Evolutionary conservation across 2,113 vertebrate genomes (phyloP), one percentile per base, ranked within the genome.

Genomic region (Terrapene triunguis): DNA sequence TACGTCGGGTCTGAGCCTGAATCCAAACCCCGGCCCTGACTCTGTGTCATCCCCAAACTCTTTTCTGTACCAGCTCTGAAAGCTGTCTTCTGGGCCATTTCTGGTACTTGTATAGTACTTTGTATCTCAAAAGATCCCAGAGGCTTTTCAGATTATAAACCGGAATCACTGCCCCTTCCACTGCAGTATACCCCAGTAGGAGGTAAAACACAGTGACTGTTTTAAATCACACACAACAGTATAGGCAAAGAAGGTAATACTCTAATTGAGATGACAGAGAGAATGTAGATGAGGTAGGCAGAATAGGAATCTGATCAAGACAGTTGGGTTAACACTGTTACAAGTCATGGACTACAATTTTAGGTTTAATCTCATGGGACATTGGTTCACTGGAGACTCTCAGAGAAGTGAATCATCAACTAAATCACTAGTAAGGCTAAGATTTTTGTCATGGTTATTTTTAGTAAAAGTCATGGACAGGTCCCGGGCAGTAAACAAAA

Each of bases 301-400:
- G 32, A 65, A 65, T 29, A 62, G 29, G 69, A 21, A 74, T 42
- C 38, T 0, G 10, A 10, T 42, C 72, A 38, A 42, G 38, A 25
- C 72, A 74, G 54, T 54, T 89, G 27, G 32, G 57, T 86, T 95
- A 74, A 22, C n/a, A 42, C 21, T 3, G 3, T 94, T 88, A 25
- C 81, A 95, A 80, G 82, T 93, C 95, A 57, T 93, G 90, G 87
- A 84, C 44, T 94, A 42, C 87, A 92, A 84, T 13, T 81, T 38
- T 27, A 87, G 53, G 25, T 78, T 95, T 92, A 48, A 93, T 62
- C 42, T 13, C 62, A 62, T 48, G 87, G 48, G 78, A 89, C 81
- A 24, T 80, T 14, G 85, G 12, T 83, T 22, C 54, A 94, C 65
- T 94, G 72, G 80, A 93, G 95, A 85, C 3, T 4, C 38, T 35